Base-by-base conservation (phyloP, 2,888 invertebrate species). In the Apamea crenata region DNA sequence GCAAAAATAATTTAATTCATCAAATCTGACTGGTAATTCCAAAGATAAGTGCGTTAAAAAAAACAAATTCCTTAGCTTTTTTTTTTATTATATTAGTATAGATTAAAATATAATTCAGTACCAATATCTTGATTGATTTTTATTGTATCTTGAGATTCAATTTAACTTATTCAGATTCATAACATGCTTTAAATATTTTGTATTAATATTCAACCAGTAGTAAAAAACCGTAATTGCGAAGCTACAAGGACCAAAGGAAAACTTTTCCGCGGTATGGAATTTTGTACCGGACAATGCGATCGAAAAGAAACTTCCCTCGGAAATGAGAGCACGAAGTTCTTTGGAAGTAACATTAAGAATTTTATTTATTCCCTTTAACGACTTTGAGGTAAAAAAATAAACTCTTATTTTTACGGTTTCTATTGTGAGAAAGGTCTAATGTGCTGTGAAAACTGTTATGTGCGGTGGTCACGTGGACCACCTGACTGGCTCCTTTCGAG, bases 361-460 rank as follows among this genome's bases (percentile, higher is more conserved):
- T 78, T 75, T 70, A 70, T 84, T 85, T 78, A 85, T 70, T 66
- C 44, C 70, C 74, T 47, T 66, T 78, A 78, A 84, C 85, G 74
- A 82, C 47, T 69, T 72, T 14, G 40, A 65, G 53, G 44, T 66
- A 47, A 56, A 68, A 12, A 76, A 69, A 69, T 74, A 59, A 70
- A 81, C 16, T 68, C 7, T 10, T 8, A n/a, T 18, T 81, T 63
- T 61, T 32, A 53, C 1, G 67, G 66, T 71, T 67, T 25, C 36
- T 65, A 25, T 47, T 56, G n/a, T 3, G 16, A 50, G 44, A 59
- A 59, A 21, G 8, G 50, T 65, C 18, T 72, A 68, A 70, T 29
- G 32, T 71, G 59, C 36, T 67, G 63, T 73, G 65, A 25, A 78
- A 65, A 63, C 53, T 71, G 44, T 74, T 18, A 18, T 59, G 40